Evolutionary conservation across 2,113 vertebrate genomes (phyloP).

Genomic region (Varanus komodoensis): DNA sequence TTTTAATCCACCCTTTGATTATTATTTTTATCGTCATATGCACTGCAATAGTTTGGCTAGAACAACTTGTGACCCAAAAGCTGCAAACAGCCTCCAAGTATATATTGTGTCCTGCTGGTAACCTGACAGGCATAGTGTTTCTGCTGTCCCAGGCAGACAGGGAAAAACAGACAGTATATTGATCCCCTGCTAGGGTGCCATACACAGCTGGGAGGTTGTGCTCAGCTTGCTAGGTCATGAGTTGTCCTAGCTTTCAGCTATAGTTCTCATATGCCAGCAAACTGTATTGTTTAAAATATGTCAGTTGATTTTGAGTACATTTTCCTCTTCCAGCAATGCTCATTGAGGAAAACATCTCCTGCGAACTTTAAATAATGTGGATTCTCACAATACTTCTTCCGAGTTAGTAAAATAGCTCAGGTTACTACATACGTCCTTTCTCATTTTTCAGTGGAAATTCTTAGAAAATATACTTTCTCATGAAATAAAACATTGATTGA

Average conservation of each 20-base stretch:
- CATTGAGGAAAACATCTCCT: background rate
- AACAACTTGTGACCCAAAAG: background rate
- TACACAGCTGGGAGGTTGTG: background rate
- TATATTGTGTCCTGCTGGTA: background rate
- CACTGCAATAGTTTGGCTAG: background rate
- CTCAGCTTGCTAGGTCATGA: background rate
- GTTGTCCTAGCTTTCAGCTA: background rate
- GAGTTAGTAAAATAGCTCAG: background rate
- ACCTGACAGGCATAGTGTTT: background rate
- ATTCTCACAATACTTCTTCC: background rate
- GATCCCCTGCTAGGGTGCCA: background rate
- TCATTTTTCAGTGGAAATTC: no score
- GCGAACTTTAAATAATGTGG: background rate
- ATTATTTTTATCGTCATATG: background rate
- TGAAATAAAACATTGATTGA: background rate
- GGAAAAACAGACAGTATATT: background rate
- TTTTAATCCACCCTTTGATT: background rate
- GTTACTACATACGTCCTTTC: background rate
- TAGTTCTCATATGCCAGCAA: background rate
- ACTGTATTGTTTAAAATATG: background rate
- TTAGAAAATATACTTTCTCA: background rate
- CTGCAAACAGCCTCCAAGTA: background rate
- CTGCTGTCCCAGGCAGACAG: background rate
- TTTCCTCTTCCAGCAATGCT: background rate
- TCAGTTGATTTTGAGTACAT: background rate